Conservation (phyloP, 2,797 vertebrate species). For the Atherinosoma microstoma region DNA sequence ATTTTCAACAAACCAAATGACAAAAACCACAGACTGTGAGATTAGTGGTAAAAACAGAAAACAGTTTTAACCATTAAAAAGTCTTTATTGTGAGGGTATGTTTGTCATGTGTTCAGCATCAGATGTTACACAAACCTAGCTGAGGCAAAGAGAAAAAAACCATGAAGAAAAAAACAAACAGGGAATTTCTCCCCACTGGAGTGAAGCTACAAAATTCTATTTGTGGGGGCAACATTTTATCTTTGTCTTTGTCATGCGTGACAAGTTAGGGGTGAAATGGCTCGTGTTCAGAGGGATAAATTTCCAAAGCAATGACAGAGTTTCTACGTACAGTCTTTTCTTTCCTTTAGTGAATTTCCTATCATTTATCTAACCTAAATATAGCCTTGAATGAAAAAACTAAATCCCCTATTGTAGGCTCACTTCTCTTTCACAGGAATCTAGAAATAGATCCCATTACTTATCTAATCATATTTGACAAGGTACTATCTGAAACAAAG, state of each 20-base stretch:
- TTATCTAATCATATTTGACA: conserved; percentile 31
- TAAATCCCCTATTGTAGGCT: neutral
- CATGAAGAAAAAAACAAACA: neutral
- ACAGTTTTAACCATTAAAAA: conserved; percentile 15
- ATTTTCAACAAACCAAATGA: neutral
- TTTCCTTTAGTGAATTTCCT: neutral
- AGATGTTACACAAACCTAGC: conserved; percentile 31
- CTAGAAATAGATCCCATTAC: neutral
- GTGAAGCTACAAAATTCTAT: neutral
- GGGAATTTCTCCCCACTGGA: neutral
- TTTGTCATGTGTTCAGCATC: conserved; percentile 9
- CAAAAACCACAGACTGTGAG: neutral
- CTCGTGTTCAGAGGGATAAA: neutral
- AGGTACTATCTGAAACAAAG: conserved; percentile 14
- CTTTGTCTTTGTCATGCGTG: neutral
- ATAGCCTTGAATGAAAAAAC: conserved; percentile 1
- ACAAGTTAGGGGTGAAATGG: neutral
- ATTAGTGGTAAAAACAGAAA: conserved; percentile 19
- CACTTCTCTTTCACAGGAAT: conserved; percentile 23
- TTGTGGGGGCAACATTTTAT: neutral
- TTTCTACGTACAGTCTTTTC: neutral
- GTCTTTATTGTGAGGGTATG: neutral
- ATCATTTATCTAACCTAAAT: conserved; percentile 3
- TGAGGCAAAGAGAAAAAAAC: neutral
- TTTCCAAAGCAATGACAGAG: neutral